Percentiles rank a stretch among this genome's conserved stretches.
phyloP scores from a whole-genome alignment of 2,888 invertebrate species.

The Eristalis pertinax region DNA sequence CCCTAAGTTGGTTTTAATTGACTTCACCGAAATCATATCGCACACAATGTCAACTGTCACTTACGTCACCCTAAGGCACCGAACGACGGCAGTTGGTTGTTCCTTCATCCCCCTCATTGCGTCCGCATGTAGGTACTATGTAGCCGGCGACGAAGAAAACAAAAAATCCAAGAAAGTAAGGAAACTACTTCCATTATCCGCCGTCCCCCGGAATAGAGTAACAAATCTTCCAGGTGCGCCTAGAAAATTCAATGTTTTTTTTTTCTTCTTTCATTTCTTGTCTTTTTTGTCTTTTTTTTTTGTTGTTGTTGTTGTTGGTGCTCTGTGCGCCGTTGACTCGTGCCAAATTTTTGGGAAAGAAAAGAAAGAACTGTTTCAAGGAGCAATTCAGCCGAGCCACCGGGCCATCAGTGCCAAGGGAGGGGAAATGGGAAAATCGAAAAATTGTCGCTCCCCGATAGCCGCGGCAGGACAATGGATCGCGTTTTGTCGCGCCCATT shows the following conservation, averaged over 20 bases:
- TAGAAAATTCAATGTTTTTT: constrained; percentile 54
- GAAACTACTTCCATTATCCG: constrained; percentile 53
- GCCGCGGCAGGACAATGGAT: constrained; percentile 15
- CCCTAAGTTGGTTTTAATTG: constrained; percentile 38
- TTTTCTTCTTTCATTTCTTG: constrained; percentile 4
- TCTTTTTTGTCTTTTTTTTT: not conserved
- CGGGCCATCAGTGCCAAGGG: not conserved
- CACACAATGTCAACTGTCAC: constrained; percentile 61
- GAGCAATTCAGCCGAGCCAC: constrained; percentile 21
- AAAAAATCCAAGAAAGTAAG: constrained; percentile 9
- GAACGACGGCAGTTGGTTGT: constrained; percentile 53
- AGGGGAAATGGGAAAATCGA: not conserved
- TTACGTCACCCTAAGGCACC: constrained; percentile 46
- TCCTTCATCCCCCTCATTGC: constrained; percentile 54
- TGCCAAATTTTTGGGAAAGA: constrained; percentile 51
- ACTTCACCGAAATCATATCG: constrained; percentile 50
- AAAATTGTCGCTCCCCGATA: not conserved
- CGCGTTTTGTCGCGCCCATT: constrained; percentile 48
- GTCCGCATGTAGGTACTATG: constrained; percentile 28
- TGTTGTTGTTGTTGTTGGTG: not conserved
- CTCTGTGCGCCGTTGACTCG: constrained; percentile 43
- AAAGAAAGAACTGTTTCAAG: constrained; percentile 26
- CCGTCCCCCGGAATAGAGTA: constrained; percentile 43
- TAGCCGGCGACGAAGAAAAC: constrained; percentile 24
- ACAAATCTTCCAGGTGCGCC: constrained; percentile 65